Conservation (phyloP, 2,113 vertebrate species). For the Prochilodus magdalenae region DNA sequence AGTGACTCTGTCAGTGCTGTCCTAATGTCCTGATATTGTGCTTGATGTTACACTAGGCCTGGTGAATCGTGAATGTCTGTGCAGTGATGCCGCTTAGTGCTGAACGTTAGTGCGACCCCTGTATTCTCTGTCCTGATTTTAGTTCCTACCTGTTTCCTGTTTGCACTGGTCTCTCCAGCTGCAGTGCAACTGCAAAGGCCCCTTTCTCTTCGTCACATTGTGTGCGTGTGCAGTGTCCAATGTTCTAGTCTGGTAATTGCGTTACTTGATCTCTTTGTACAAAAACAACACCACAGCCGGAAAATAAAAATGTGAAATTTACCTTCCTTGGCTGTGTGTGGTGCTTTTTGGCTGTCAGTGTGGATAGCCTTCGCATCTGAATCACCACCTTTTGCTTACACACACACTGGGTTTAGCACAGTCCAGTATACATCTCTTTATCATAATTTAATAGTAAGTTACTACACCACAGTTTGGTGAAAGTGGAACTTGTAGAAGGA, state of each 20-base stretch:
- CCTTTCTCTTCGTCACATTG: slow-evolving; percentile 8
- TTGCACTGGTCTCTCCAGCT: slow-evolving; percentile 1
- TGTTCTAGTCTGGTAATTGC: slow-evolving; percentile 50
- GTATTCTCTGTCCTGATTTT: not conserved
- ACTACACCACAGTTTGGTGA: too few relatives aligned
- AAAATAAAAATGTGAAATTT: slow-evolving; percentile 58
- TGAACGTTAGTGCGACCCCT: not conserved
- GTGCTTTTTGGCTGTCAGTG: not conserved
- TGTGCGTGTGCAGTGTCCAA: slow-evolving; percentile 25
- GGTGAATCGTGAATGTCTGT: slow-evolving; percentile 32
- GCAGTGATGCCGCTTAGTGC: not conserved
- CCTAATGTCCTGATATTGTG: slow-evolving; percentile 31
- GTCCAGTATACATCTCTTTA: too few relatives aligned
- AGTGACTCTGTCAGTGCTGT: slow-evolving; percentile 34
- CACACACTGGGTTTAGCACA: too few relatives aligned
- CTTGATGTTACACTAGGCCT: slow-evolving; percentile 26
- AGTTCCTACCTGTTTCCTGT: not conserved
- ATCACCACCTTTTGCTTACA: not conserved
- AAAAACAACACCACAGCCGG: slow-evolving; percentile 44
- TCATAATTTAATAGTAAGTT: too few relatives aligned
- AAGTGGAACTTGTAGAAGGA: too few relatives aligned
- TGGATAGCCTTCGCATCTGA: not conserved
- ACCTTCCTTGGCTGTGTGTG: slow-evolving; percentile 15
- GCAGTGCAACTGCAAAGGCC: not conserved
- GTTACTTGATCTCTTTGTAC: slow-evolving; percentile 58